Evolutionary conservation across 2,888 invertebrate genomes (phyloP), one percentile per base, ranked within the genome.

Genomic region (Papilio elwesi): DNA sequence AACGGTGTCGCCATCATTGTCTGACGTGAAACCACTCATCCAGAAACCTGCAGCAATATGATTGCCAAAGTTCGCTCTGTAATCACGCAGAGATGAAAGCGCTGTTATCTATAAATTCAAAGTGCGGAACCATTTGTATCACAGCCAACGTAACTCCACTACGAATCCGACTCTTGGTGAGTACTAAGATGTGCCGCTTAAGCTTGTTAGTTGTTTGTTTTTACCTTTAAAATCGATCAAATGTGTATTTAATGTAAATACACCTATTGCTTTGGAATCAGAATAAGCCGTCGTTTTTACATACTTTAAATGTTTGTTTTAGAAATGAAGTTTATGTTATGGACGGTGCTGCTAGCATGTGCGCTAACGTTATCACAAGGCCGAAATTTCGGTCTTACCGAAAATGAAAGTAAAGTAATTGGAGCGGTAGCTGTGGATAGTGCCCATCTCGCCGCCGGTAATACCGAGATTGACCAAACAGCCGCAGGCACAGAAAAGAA

Each of bases 401-500:
- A 85, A 66, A 79, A 77, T 15, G 80, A 81, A 74, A 76, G 76
- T 74, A 81, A 80, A 74, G 73, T 55, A 59, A 72, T 75, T 26
- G 71, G 68, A 8, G 63, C 47, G 8, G 38, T 36, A 43, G 51
- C 77, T 67, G 76, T 81, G 7, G 77, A 78, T 49, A 52, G 13
- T 49, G 16, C 66, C 11, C 78, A 80, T 15, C 72, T 77, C 9
- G 62, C 78, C 11, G 77, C 77, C 47, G 78, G 76, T 43, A 79
- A 75, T 73, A 76, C 64, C 69, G 76, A 76, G 43, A 57, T 74
- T 15, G 95, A 95, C 79, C 89, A 91, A 77, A 89, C 88, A 12
- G 88, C 91, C n/a, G 95, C 94, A 6, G 94, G 92, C 49, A 90
- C 93, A 3, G 93, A 93, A 78, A 91, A 94, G 78, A 90, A 93